Conservation (phyloP, 2,797 vertebrate genomes). For the Falco novaeseelandiae region DNA sequence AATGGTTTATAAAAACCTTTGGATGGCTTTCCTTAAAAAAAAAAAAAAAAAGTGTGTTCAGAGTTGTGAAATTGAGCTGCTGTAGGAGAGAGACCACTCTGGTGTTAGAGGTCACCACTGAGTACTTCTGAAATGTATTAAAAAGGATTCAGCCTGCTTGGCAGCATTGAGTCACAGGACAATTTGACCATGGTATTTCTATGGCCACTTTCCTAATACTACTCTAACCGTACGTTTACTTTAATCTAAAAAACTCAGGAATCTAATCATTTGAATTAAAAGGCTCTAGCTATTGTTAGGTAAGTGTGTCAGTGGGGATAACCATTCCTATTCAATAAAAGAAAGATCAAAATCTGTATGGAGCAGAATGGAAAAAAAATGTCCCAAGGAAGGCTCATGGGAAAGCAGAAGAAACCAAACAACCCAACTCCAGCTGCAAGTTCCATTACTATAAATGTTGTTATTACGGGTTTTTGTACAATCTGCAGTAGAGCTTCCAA, state of each 20-base stretch:
- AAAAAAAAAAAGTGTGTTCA: not conserved
- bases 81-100: not conserved
- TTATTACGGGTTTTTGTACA: not conserved
- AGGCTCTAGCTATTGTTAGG: conserved; percentile 26
- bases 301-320: conserved; percentile 22
- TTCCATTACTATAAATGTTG: not conserved
- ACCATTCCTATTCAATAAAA: conserved; percentile 30
- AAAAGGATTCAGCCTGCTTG: not conserved
- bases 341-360: conserved; percentile 3
- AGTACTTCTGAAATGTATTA: conserved; percentile 32
- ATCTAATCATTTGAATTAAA: conserved; percentile 51
- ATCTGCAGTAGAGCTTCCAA: not conserved
- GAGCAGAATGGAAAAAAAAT: not conserved
- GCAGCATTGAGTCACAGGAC: conserved; percentile 31
- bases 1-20: conserved; percentile 23
- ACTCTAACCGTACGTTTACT: conserved; percentile 6
- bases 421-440: not conserved
- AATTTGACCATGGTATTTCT: conserved; percentile 32
- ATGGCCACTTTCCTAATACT: not conserved
- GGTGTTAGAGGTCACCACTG: conserved; percentile 15
- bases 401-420: conserved; percentile 19
- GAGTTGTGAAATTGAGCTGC: conserved; percentile 51
- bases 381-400: not conserved
- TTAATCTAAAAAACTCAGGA: not conserved
- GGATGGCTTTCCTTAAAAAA: not conserved